Percentiles rank a stretch among this genome's conserved stretches.
These are phyloP conservation scores for Nylanderia fulva DNA, from an alignment of 1,140 invertebrate species.

Conservation along the genomic window DNA sequence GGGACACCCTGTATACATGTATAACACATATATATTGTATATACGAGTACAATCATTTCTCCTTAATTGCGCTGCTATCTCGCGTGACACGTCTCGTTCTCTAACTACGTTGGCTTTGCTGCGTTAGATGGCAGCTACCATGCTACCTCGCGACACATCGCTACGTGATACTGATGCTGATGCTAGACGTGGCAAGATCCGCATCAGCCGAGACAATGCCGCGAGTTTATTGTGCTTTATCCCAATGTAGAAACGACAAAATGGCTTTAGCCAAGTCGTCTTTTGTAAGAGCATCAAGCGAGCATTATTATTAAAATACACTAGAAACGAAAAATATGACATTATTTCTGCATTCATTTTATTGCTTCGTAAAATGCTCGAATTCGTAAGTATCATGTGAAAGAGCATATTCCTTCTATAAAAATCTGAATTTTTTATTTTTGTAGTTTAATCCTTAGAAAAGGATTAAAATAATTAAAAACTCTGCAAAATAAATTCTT, in stretches of 20 bases:
- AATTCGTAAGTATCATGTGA: neutral
- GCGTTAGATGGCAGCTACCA: slow-evolving; percentile 42
- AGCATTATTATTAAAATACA: neutral
- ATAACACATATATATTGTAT: too few species aligned
- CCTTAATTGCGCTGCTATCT: slow-evolving; percentile 30
- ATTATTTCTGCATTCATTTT: neutral
- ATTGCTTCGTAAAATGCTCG: neutral
- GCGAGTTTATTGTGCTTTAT: slow-evolving; percentile 17
- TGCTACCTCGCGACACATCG: neutral
- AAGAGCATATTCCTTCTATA: neutral
- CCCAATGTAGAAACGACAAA: slow-evolving; percentile 28
- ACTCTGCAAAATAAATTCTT: neutral
- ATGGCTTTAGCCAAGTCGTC: neutral
- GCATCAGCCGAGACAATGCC: slow-evolving; percentile 17
- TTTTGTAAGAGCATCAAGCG: neutral
- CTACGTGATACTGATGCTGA: slow-evolving; percentile 47
- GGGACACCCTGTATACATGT: too few species aligned
- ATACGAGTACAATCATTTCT: slow-evolving; percentile 24
- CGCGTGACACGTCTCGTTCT: slow-evolving; percentile 27
- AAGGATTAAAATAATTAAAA: neutral
- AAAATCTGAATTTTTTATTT: too few species aligned
- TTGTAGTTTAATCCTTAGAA: too few species aligned
- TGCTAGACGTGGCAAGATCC: neutral
- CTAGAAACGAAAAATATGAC: neutral
- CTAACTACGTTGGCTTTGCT: slow-evolving; percentile 49